Evolutionary conservation across 2,888 invertebrate species (phyloP), one percentile per base, ranked within the genome.

Genomic region (Ophioninae sp.): DNA sequence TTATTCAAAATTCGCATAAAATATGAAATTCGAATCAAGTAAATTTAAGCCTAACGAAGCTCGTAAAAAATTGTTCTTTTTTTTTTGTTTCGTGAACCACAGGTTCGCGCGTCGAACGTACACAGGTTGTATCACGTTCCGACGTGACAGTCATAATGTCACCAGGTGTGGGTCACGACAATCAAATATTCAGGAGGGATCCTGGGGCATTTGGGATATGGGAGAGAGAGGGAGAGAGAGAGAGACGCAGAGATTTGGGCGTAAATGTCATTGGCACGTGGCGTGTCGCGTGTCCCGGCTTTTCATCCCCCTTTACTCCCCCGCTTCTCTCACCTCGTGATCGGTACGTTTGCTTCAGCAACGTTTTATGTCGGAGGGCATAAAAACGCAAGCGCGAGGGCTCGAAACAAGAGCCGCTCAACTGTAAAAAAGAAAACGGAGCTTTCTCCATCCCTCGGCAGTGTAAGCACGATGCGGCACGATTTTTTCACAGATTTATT

Each of bases 181-280:
- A 65, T 76, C 67, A 67, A 76, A 76, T 65, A 76, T 76, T 67
- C 76, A 76, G 23, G 67, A 67, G 67, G 57, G 39, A 57, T 59
- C 23, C 44, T 73, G 37, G 62, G 37, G 69, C 59, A 62, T 59
- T 69, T 62, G 73, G 68, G 41, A 62, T 67, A 30, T 20, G 77
- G 68, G 68, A 39, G 41, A 61, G 61, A 3, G 39, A 61, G 39
- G 17, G 61, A 20, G 20, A 39, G 41, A 41, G 23, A 23, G 37
- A 64, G 74, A 56, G 64, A 57, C 8, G 67, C 8, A 67, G 39
- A 75, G 64, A 75, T 75, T 64, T 82, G 37, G 65, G 62, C 82
- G 79, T 82, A 82, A 82, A 79, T 75, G 82, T 79, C 82, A 72
- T 67, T 79, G 64, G 65, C 82, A 82, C 70, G 75, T 70, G 79